Percentiles rank a stretch among this genome's conserved stretches.
Evolutionary conservation across 2,888 invertebrate genomes (phyloP).

Genomic region (Agrotis puta): DNA sequence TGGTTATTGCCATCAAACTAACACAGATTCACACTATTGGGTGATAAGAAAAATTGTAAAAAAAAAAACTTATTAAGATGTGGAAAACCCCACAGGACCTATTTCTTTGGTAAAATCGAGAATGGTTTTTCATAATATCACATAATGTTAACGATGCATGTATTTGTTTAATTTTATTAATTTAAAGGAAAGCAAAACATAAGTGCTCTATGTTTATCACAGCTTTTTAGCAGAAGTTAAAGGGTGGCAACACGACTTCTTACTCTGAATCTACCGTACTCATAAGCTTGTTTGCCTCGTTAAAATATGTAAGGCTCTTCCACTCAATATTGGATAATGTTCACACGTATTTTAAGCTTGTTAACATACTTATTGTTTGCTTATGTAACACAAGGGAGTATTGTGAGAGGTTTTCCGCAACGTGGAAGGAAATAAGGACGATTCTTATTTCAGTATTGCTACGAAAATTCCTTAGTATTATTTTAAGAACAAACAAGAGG

Average conservation of each 20-base stretch:
- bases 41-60: no score
- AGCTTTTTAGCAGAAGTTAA: slow-evolving; percentile 1
- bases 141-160: neutral
- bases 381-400: slow-evolving; percentile 41
- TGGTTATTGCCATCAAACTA: no score
- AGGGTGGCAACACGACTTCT: slow-evolving; percentile 32
- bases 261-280: slow-evolving; percentile 13
- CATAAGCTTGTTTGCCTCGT: slow-evolving; percentile 56
- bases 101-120: no score
- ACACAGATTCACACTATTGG: no score
- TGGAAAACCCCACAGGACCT: no score
- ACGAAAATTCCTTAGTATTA: neutral
- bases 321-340: slow-evolving; percentile 65
- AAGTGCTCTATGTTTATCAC: neutral
- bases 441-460: neutral
- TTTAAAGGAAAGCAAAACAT: neutral
- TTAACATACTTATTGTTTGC: slow-evolving; percentile 52
- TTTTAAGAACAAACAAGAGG: slow-evolving; percentile 3
- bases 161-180: neutral
- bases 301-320: slow-evolving; percentile 52
- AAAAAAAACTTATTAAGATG: no score
- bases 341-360: slow-evolving; percentile 62
- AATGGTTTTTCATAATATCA: no score
- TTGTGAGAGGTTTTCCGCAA: slow-evolving; percentile 1
- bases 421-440: neutral